Evolutionary conservation across 2,797 vertebrate genomes (phyloP).

Genomic region (Dallia pectoralis): DNA sequence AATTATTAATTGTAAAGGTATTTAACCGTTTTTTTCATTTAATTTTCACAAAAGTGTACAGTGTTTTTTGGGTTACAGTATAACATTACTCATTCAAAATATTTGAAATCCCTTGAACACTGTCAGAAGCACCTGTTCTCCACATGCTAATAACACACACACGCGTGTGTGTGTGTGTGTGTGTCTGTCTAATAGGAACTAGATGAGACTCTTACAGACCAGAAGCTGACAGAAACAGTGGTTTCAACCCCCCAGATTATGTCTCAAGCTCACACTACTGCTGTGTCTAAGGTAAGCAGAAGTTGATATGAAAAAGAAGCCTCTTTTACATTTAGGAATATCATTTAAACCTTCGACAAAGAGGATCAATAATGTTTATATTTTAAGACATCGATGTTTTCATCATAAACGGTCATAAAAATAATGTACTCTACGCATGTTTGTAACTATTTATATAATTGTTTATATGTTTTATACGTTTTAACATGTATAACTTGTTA

Average conservation of each 20-base stretch:
- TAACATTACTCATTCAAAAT: neutral
- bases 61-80: neutral
- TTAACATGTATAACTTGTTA: neutral
- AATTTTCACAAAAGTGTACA: neutral
- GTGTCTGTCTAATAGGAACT: constrained; percentile 57
- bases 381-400: neutral
- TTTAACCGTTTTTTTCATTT: neutral
- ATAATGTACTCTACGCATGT: neutral
- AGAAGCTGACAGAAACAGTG: constrained; percentile 7
- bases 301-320: neutral
- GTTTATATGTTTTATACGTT: neutral
- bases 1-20: neutral
- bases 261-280: neutral
- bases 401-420: neutral
- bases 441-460: neutral
- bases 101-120: constrained; percentile 21
- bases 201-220: constrained; percentile 49
- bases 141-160: neutral
- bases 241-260: constrained; percentile 13
- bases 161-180: constrained; percentile 1
- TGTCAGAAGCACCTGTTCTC: constrained; percentile 63
- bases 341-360: neutral
- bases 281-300: constrained; percentile 43
- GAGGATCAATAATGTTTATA: neutral
- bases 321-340: no score